Percentiles rank a stretch among this genome's conserved stretches.
These are phyloP conservation scores for Anabas testudineus DNA, from an alignment of 2,797 vertebrate genomes.

Conservation along the genomic window DNA sequence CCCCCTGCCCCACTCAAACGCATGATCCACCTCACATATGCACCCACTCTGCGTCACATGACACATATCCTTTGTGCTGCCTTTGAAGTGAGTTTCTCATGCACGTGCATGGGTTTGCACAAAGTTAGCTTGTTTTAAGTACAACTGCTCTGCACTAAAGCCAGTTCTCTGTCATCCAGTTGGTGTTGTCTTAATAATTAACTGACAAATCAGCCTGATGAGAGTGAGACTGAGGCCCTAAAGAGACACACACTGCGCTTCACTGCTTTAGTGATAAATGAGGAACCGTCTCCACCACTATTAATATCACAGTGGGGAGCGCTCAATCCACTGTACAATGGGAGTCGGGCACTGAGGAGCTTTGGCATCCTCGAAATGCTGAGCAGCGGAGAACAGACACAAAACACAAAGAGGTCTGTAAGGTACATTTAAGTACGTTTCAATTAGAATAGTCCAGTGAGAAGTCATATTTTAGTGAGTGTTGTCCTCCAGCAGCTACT, in stretches of 20 bases:
- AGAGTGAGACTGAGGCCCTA: conserved; percentile 68
- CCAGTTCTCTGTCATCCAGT: conserved; percentile 1
- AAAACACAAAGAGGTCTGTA: background rate
- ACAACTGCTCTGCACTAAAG: background rate
- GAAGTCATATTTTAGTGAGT: too few species aligned
- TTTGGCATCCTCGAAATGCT: conserved; percentile 42
- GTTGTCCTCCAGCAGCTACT: too few species aligned
- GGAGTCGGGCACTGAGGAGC: conserved; percentile 50
- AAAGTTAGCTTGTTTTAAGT: background rate
- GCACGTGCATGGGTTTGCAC: background rate
- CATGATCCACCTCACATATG: too few species aligned
- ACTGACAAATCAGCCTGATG: conserved; percentile 33
- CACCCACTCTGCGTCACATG: background rate
- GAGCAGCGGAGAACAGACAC: conserved; percentile 29
- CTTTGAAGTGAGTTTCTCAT: too few species aligned
- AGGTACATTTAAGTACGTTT: background rate
- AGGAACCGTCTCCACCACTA: conserved; percentile 71
- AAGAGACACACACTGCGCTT: conserved; percentile 60
- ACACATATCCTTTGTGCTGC: background rate
- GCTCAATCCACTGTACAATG: conserved; percentile 43
- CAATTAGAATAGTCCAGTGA: too few species aligned
- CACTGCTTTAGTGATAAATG: conserved; percentile 72
- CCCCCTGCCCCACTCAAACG: too few species aligned
- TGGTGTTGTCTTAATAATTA: conserved; percentile 24
- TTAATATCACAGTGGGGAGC: conserved; percentile 66